Evolutionary conservation across 1,140 invertebrate species (phyloP).

Genomic region (fruit fly (Drosophila melanogaster)): DNA sequence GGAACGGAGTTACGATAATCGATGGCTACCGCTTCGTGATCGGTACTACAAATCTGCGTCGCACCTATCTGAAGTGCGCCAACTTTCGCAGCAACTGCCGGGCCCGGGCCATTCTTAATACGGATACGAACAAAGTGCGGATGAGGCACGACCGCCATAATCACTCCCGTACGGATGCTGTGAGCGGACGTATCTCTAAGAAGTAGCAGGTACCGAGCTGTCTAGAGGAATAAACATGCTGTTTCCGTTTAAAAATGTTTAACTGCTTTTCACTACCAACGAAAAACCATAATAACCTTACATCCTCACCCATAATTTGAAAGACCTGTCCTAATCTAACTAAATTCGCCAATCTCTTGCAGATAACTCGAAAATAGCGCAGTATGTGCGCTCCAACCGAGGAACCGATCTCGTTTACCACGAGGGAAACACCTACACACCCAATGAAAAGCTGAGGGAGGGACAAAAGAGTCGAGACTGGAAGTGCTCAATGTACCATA

Average conservation of each 20-base stretch:
- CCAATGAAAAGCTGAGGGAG: slow-evolving; percentile 73
- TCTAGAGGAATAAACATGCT: slow-evolving; percentile 54
- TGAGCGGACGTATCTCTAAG: slow-evolving; percentile 3
- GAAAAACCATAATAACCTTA: slow-evolving; percentile 16
- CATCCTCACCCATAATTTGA: neutral
- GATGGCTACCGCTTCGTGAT: slow-evolving; percentile 75
- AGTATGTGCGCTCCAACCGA: slow-evolving; percentile 74
- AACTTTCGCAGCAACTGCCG: slow-evolving; percentile 70
- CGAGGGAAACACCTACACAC: slow-evolving; percentile 80
- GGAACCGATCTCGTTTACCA: slow-evolving; percentile 77
- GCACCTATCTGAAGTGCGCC: slow-evolving; percentile 77
- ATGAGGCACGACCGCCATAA: slow-evolving; percentile 64
- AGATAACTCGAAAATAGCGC: slow-evolving; percentile 32
- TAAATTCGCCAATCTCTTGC: slow-evolving; percentile 1
- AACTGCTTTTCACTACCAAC: slow-evolving; percentile 58
- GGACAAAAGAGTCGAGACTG: slow-evolving; percentile 74
- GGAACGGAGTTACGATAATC: slow-evolving; percentile 33
- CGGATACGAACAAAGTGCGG: slow-evolving; percentile 53
- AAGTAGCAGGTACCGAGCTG: slow-evolving; percentile 22
- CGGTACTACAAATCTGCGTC: slow-evolving; percentile 38
- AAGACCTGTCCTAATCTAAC: neutral
- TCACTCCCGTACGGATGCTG: slow-evolving; percentile 32
- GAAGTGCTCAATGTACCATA: slow-evolving; percentile 84
- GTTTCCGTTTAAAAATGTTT: slow-evolving; percentile 31
- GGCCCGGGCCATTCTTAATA: slow-evolving; percentile 73